These are phyloP conservation scores for Tursiops truncatus DNA, from an alignment of 2,113 vertebrate species.

Conservation along the genomic window DNA sequence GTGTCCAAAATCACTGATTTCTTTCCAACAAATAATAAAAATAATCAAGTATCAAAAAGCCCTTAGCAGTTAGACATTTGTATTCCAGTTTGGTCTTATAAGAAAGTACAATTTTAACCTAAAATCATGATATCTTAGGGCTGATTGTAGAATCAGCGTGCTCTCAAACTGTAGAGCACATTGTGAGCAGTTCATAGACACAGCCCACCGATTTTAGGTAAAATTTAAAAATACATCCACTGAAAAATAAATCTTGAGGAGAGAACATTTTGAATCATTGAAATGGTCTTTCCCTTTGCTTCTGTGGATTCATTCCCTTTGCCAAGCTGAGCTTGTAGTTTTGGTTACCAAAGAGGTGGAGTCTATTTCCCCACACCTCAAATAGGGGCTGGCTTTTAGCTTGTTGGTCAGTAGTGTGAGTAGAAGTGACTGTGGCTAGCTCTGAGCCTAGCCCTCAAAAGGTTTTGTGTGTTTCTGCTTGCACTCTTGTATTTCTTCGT, in stretches of 20 bases:
- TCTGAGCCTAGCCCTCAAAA: not conserved
- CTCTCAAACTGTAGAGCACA: not conserved
- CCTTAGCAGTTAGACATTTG: not conserved
- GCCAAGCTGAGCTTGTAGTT: not conserved
- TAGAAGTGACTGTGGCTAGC: not conserved
- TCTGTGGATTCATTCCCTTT: slow-evolving; percentile 9
- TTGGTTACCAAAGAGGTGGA: not conserved
- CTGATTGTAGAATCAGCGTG: not conserved
- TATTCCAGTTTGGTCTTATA: slow-evolving; percentile 13
- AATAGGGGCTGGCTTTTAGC: not conserved
- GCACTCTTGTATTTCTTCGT: not conserved
- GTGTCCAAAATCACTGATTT: not conserved
- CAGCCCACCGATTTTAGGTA: not conserved
- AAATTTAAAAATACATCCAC: not conserved
- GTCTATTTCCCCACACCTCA: not conserved
- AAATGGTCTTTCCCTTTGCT: not conserved
- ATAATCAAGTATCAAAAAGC: not conserved
- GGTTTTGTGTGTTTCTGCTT: not conserved
- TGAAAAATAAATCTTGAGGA: not conserved
- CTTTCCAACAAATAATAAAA: not conserved
- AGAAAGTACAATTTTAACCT: slow-evolving; percentile 22
- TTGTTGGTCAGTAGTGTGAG: not conserved
- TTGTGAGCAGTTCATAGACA: not conserved
- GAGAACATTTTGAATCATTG: not conserved
- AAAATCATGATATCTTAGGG: not conserved